Evolutionary conservation across 2,888 invertebrate species (phyloP), one percentile per base, ranked within the genome.

Genomic region (Amphimallon solstitiale): DNA sequence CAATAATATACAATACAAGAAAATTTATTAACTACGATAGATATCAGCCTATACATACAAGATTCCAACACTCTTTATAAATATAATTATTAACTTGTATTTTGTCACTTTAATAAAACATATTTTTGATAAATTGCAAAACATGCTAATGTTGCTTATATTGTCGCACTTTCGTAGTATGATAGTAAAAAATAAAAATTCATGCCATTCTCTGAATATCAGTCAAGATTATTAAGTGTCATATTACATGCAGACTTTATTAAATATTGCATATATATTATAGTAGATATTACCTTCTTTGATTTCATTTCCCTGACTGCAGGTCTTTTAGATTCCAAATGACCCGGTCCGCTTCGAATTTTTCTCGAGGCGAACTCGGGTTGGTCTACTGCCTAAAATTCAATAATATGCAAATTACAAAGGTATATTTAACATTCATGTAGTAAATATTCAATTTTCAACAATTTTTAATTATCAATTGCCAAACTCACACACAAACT

Each of bases 281-380:
- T 21, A 19, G n/a, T 40, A 23, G 21, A 23, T 17, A 52, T 56
- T 56, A 56, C 56, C 40, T 62, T 62, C 15, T 37, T 54, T 38
- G 54, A 52, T 46, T 63, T 63, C 37, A 45, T 15, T 12, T 46
- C 35, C 45, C 21, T 40, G n/a, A 12, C 29, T 14, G 29, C 54
- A 12, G 35, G 43, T 19, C 37, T 46, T 63, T 54, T 63, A 35
- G 43, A 45, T 45, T 46, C 45, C 37, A 37, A 17, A 35, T 63
- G 63, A 51, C 61, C 52, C 51, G 52, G 65, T 14, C 65, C 65
- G 60, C 65, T 65, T 61, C 65, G 61, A 45, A 60, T 43, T 21
- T 65, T 65, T 61, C 65, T 65, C 29, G 65, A 65, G 35, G 65
- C 61, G 23, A 51, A 48, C 43, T 49, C 59, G 37, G 51, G 51